Base-by-base conservation (phyloP, 1,140 invertebrate genomes). In the Zaprionus tsacasi region DNA sequence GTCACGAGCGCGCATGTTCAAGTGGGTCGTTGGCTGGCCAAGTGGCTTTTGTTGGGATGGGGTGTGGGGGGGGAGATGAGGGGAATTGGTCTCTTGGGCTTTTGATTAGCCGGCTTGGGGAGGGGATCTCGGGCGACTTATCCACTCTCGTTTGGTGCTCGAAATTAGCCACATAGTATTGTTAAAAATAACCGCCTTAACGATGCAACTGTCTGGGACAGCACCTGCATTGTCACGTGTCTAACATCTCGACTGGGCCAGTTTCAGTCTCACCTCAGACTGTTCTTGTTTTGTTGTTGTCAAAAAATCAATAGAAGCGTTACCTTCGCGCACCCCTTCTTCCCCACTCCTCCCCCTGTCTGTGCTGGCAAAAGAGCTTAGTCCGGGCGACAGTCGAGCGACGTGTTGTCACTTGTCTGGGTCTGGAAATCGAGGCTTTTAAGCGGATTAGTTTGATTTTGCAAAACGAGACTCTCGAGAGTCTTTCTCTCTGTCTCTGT, bases 361-460 rank as follows among this genome's bases (percentile, higher is more conserved):
- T 50, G 8, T 50, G 8, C 17, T 6, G 17, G 17, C 45, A 50
- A 21, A 50, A 50, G 17, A 65, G 81, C 80, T 82, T 83, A 81
- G 56, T 80, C 21, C 71, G 76, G 45, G 77, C 81, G 64, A 40
- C 71, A 61, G 50, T 52, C 43, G 45, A 45, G 59, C 40, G 30
- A 52, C 8, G 21, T 68, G 71, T 74, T 70, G 54, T 64, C 43
- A 65, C 69, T 72, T 72, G 73, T 76, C 69, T 72, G 68, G 66
- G 66, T 55, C 63, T 58, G 70, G 58, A 82, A 88, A 78, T 78
- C 67, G 83, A 88, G 77, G 77, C 83, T 83, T 67, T 73, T 88
- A 88, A 88, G 83, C 85, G 80, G 83, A 89, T 88, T 88, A 89
- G 78, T 83, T 83, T 81, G 85, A 89, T 78, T 82, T 89, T 78